phyloP scores from a whole-genome alignment of 2,888 invertebrate species.

The Metacarcinus magister region DNA sequence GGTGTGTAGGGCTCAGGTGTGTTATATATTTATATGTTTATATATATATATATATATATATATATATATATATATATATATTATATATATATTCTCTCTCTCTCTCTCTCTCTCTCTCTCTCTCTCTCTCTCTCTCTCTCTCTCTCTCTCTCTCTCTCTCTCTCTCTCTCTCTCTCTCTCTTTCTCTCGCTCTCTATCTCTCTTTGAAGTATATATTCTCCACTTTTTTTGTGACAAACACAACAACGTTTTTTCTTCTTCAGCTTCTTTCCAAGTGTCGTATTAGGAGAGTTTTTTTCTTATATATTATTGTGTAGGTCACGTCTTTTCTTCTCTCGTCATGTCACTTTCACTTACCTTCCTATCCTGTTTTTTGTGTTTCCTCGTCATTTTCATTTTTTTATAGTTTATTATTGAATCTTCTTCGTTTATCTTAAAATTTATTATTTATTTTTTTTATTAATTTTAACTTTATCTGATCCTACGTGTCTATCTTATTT shows the following conservation, averaged over 20 bases:
- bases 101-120: not conserved
- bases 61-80: too few relatives aligned
- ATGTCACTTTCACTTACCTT: constrained; percentile 21
- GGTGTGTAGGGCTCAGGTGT: too few relatives aligned
- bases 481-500: not conserved
- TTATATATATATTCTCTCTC: too few relatives aligned
- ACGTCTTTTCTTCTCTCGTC: not conserved
- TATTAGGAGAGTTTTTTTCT: not conserved
- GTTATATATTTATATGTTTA: too few relatives aligned
- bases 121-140: not conserved
- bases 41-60: too few relatives aligned
- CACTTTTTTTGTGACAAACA: not conserved
- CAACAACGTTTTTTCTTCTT: not conserved
- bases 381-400: not conserved
- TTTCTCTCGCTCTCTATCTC: not conserved
- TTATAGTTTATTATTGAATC: not conserved
- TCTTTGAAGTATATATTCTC: not conserved
- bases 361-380: not conserved
- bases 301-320: not conserved
- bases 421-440: not conserved
- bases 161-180: constrained; percentile 45
- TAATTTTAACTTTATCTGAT: not conserved
- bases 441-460: not conserved
- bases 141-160: not conserved
- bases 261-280: not conserved